Evolutionary conservation across 2,888 invertebrate species (phyloP).

Genomic region (Stictocephala bisonia): DNA sequence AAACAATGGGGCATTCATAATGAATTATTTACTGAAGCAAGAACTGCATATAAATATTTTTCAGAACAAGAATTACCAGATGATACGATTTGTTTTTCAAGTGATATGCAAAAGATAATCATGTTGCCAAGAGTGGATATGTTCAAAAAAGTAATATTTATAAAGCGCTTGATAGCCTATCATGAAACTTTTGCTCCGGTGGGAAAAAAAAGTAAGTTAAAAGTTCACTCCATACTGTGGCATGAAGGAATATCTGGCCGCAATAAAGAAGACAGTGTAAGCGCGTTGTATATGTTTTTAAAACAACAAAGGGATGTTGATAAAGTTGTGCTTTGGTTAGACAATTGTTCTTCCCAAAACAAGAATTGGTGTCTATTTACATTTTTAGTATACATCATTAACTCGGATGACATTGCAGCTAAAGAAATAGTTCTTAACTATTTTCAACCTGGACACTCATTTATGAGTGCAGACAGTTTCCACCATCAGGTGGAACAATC

Average conservation of each 20-base stretch:
- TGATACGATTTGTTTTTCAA: slow-evolving; percentile 1
- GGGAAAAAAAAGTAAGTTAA: slow-evolving; percentile 23
- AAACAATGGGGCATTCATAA: slow-evolving; percentile 21
- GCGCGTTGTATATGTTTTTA: slow-evolving; percentile 57
- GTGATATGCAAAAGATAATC: slow-evolving; percentile 50
- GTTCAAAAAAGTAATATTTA: slow-evolving; percentile 55
- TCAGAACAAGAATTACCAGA: slow-evolving; percentile 19
- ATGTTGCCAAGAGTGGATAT: slow-evolving; percentile 58
- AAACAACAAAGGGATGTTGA: slow-evolving; percentile 54
- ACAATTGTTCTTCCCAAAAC: slow-evolving; percentile 58
- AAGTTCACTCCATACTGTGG: slow-evolving; percentile 55
- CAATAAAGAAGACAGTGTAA: slow-evolving; percentile 60
- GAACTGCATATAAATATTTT: slow-evolving; percentile 5
- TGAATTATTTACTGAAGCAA: not conserved
- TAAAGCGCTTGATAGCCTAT: slow-evolving; percentile 52
- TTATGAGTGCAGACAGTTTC: slow-evolving; percentile 50
- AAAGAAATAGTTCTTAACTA: slow-evolving; percentile 21
- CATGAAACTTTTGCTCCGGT: slow-evolving; percentile 53
- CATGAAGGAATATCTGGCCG: slow-evolving; percentile 61
- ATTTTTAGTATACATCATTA: slow-evolving; percentile 35
- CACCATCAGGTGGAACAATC: slow-evolving; percentile 50
- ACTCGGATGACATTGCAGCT: slow-evolving; percentile 11
- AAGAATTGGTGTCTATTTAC: slow-evolving; percentile 47
- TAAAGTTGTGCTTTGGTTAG: slow-evolving; percentile 56
- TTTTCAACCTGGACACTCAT: slow-evolving; percentile 49